Conservation (phyloP, 1,140 invertebrate genomes). For the Neotoxoptera formosana region DNA sequence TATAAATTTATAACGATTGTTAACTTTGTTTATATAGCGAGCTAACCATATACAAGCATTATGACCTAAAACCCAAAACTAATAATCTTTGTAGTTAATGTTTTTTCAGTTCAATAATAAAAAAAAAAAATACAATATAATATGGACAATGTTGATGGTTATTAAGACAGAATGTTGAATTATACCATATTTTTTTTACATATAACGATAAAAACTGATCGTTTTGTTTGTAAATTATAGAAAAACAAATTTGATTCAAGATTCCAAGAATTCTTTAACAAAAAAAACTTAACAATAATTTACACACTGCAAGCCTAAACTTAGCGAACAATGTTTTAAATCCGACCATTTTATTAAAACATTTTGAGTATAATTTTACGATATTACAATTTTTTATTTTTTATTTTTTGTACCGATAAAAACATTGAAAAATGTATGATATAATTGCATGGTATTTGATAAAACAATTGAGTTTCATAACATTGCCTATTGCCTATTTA, state of each 20-base stretch:
- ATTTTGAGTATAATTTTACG: not conserved
- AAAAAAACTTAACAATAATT: not conserved
- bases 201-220: not conserved
- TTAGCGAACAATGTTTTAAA: not conserved
- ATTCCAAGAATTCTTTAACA: not conserved
- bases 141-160: not conserved
- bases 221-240: not conserved
- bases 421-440: not conserved
- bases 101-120: too few species aligned
- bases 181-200: not conserved
- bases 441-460: not conserved
- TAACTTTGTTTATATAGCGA: too few species aligned
- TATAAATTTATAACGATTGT: too few species aligned
- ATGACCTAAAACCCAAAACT: too few species aligned
- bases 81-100: too few species aligned
- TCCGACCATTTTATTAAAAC: not conserved
- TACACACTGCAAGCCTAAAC: not conserved
- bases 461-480: not conserved
- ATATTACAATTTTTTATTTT: not conserved
- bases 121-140: not conserved
- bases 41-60: too few species aligned
- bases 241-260: constrained; percentile 11
- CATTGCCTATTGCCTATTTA: not conserved
- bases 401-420: not conserved
- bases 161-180: not conserved